Percentiles rank a stretch among this genome's conserved stretches.
phyloP scores from a whole-genome alignment of 2,888 invertebrate genomes.

The Sclerodermus sp. region DNA sequence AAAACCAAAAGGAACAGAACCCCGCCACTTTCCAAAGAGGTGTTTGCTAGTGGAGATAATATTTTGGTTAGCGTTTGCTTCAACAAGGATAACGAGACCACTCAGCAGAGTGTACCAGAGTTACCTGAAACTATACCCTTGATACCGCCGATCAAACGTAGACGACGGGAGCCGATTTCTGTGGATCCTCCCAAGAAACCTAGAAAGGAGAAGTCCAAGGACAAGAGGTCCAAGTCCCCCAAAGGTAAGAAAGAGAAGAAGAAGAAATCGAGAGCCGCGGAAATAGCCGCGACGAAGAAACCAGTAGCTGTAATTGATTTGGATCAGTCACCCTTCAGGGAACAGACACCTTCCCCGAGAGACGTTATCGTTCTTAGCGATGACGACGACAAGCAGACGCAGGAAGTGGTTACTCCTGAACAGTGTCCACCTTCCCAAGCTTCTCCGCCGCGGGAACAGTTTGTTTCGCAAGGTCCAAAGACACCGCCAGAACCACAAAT shows the following conservation, averaged over 20 bases:
- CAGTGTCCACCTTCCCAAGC: slow-evolving; percentile 38
- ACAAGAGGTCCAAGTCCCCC: slow-evolving; percentile 47
- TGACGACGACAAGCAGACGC: slow-evolving; percentile 65
- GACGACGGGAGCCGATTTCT: slow-evolving; percentile 51
- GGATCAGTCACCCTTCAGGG: slow-evolving; percentile 82
- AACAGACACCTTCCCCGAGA: slow-evolving; percentile 77
- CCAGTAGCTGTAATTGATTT: slow-evolving; percentile 85
- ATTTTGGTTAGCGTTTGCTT: slow-evolving; percentile 92
- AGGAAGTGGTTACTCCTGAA: slow-evolving; percentile 37
- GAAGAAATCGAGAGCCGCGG: slow-evolving; percentile 53
- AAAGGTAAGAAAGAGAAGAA: slow-evolving; percentile 54
- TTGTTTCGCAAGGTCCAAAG: slow-evolving; percentile 65
- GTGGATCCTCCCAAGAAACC: slow-evolving; percentile 47
- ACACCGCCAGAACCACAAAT: slow-evolving; percentile 75
- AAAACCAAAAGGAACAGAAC: slow-evolving; percentile 57
- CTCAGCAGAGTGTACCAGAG: slow-evolving; percentile 36
- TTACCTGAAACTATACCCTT: slow-evolving; percentile 49
- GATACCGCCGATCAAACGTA: slow-evolving; percentile 54
- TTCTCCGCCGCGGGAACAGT: slow-evolving; percentile 44
- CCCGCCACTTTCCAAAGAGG: slow-evolving; percentile 80
- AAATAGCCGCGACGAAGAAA: slow-evolving; percentile 64
- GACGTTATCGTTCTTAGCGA: slow-evolving; percentile 84
- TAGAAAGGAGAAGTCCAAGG: slow-evolving; percentile 55
- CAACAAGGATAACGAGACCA: slow-evolving; percentile 63
- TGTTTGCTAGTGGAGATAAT: slow-evolving; percentile 90